A percentile compares a stretch with the other conserved stretches of the same genome.
These are phyloP conservation scores for Cranoglanis bouderius DNA, from an alignment of 2,113 vertebrate genomes.

Conservation along the genomic window DNA sequence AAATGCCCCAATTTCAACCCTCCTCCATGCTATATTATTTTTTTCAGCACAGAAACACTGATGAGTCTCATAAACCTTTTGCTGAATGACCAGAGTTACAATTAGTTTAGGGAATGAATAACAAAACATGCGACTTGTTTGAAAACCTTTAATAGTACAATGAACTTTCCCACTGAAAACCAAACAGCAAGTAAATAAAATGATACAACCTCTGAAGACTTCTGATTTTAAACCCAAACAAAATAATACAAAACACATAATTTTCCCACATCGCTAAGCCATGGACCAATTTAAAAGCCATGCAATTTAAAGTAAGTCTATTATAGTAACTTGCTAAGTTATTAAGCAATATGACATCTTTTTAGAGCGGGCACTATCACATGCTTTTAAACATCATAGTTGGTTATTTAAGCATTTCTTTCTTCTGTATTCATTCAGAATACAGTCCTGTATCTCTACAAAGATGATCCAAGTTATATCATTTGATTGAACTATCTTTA, in stretches of 20 bases:
- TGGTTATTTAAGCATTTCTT: neutral
- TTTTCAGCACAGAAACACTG: neutral
- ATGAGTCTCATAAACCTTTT: neutral
- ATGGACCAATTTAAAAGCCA: neutral
- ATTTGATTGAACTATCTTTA: slow-evolving; percentile 31
- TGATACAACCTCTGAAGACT: neutral
- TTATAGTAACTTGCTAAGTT: neutral
- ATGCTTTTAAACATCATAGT: neutral
- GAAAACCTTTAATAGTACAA: neutral
- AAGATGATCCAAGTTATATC: neutral
- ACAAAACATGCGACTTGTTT: neutral
- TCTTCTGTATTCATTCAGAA: neutral
- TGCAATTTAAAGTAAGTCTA: neutral
- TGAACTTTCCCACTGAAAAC: neutral
- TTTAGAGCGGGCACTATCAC: neutral
- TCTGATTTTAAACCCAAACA: neutral
- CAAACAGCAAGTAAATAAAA: neutral
- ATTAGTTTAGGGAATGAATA: neutral
- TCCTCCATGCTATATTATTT: neutral
- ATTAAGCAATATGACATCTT: neutral
- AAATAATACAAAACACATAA: neutral
- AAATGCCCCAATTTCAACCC: neutral
- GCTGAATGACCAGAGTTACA: neutral
- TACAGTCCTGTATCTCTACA: neutral
- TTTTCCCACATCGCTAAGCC: neutral